Base-by-base conservation (phyloP, 2,888 invertebrate species). In the Drosophila setosimentum region DNA sequence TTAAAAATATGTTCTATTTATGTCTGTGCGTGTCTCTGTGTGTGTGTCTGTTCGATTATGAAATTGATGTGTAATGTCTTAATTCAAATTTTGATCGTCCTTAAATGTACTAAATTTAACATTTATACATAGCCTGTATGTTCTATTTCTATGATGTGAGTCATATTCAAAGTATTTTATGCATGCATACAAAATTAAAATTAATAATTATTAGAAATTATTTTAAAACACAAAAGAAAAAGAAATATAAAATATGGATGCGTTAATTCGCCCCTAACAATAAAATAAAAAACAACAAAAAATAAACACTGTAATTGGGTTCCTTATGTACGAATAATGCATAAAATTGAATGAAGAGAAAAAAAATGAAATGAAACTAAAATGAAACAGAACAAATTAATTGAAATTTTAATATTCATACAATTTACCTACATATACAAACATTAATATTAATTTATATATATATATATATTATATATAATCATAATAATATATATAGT, bases 321-420 rank as follows among this genome's bases (percentile, higher is more conserved):
- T 87, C 87, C 87, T 89, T 90, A 87, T 77, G 68, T 73, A 88
- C 71, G 67, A 73, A 60, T 71, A 86, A 79, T 69, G 62, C 63
- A 82, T 76, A 59, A 59, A 51, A 72, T 65, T 63, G 49, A 72
- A 50, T 16, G 37, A 49, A 24, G 33, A 40, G 18, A 24, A 37
- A 21, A 29, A 30, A 8, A 76, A 29, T 30, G 18, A 53, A 37
- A 51, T 40, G 32, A 68, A 73, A 73, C 63, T 63, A 68, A 62
- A 40, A 54, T 55, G 54, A 72, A 80, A 80, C 71, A 77, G 68
- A 82, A 77, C 76, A 85, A 82, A 77, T 32, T 63, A 71, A 84
- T 70, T 68, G 62, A 78, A 74, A 86, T 83, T 83, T 88, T 48
- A 49, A 63, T 37, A 61, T 61, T 45, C 45, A 60, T 73, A 76